Evolutionary conservation across 2,888 invertebrate species (phyloP).

Genomic region (Heliconius hortense): DNA sequence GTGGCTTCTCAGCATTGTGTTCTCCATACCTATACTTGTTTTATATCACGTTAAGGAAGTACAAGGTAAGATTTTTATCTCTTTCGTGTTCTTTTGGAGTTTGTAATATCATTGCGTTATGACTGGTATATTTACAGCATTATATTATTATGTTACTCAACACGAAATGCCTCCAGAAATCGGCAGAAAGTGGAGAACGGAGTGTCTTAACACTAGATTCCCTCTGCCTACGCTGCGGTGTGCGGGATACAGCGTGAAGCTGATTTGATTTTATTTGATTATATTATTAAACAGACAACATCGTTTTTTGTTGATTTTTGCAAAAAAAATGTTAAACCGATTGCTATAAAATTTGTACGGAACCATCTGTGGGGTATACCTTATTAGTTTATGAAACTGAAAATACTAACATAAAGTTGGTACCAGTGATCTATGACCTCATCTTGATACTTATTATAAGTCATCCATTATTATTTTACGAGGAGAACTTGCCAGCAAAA

Average conservation of each 20-base stretch:
- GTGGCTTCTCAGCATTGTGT: constrained; percentile 91
- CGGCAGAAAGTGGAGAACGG: no score
- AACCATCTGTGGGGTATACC: no score
- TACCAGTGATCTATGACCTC: neutral
- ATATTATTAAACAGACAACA: no score
- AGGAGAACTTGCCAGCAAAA: constrained; percentile 2
- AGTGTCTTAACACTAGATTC: no score
- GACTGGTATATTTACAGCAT: neutral
- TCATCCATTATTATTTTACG: constrained; percentile 18
- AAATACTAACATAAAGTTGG: neutral
- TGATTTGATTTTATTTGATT: no score
- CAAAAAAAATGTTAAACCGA: no score
- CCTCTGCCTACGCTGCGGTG: no score
- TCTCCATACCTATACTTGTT: constrained; percentile 91
- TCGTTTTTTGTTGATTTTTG: no score
- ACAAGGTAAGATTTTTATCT: constrained; percentile 79
- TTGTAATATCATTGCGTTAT: neutral
- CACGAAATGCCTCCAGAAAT: no score
- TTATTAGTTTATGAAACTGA: neutral
- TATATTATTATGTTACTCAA: neutral
- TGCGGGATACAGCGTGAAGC: no score
- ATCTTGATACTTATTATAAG: neutral
- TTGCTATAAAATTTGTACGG: no score
- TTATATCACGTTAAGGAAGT: constrained; percentile 90
- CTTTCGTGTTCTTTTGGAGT: no score